These are phyloP conservation scores for Ascidia mentula DNA, from an alignment of 23 tunicate genomes.

Conservation along the genomic window DNA sequence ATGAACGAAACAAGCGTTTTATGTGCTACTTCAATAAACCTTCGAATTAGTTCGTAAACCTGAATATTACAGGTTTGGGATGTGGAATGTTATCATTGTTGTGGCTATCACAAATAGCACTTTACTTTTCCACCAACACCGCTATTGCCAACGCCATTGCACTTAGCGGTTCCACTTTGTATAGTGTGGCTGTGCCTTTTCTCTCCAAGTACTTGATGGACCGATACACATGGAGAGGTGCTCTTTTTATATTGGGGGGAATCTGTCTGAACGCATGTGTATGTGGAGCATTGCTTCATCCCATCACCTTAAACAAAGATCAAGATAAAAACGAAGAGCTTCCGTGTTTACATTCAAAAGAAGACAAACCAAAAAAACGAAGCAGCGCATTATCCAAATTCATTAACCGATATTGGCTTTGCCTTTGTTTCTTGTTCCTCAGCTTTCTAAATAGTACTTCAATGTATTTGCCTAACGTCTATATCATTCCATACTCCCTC, in stretches of 20 bases:
- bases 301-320: slow-evolving; percentile 15
- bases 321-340: background rate
- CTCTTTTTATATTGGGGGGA: slow-evolving; percentile 48
- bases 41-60: too few relatives aligned
- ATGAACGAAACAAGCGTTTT: too few relatives aligned
- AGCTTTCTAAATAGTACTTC: slow-evolving; percentile 15
- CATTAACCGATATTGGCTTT: slow-evolving; percentile 42
- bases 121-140: slow-evolving; percentile 41
- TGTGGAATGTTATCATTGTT: slow-evolving; percentile 26
- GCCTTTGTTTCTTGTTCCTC: background rate
- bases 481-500: slow-evolving; percentile 45
- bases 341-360: background rate
- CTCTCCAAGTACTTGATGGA: slow-evolving; percentile 22
- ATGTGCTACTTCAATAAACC: too few relatives aligned
- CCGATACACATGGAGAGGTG: slow-evolving; percentile 57
- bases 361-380: background rate
- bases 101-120: slow-evolving; percentile 25
- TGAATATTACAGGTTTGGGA: slow-evolving; percentile 42
- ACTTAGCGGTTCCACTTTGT: slow-evolving; percentile 35
- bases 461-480: slow-evolving; percentile 30
- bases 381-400: background rate
- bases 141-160: slow-evolving; percentile 47
- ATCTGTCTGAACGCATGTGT: slow-evolving; percentile 32
- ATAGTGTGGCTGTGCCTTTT: slow-evolving; percentile 34
- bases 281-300: slow-evolving; percentile 51